These are phyloP conservation scores for Willowsia nigromaculata DNA, from an alignment of 2,888 invertebrate species.

Conservation along the genomic window DNA sequence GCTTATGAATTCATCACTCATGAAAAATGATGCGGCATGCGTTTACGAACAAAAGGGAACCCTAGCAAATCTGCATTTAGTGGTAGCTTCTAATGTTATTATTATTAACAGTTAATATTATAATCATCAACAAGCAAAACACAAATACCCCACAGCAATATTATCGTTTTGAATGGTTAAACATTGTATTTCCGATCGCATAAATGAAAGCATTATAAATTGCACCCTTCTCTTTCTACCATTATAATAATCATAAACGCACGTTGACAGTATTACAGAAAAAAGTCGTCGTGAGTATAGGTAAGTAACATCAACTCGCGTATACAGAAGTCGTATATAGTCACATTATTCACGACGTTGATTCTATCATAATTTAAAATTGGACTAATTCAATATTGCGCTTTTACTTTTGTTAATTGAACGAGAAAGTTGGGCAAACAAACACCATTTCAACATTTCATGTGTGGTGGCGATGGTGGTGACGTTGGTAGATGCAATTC, in stretches of 20 bases:
- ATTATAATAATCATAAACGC: no score
- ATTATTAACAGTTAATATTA: neutral
- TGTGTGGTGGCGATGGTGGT: neutral
- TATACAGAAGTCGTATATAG: neutral
- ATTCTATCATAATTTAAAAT: slow-evolving; percentile 5
- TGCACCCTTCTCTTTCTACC: no score
- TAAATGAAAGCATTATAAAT: no score
- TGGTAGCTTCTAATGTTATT: neutral
- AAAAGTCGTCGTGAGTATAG: neutral
- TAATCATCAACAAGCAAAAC: neutral
- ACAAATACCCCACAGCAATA: neutral
- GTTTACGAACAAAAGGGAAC: neutral
- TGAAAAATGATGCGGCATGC: neutral
- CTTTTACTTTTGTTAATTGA: neutral
- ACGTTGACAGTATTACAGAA: no score
- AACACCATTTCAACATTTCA: neutral
- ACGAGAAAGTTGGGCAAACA: slow-evolving; percentile 27
- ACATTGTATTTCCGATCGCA: neutral
- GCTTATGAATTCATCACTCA: neutral
- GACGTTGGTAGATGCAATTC: neutral
- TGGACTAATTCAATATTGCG: neutral
- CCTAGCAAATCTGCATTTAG: neutral
- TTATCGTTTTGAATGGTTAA: neutral
- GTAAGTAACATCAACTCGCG: no score
- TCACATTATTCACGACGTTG: neutral